These are phyloP conservation scores for Trileptium ribeirensis DNA, from an alignment of 2,888 invertebrate genomes.

Conservation along the genomic window DNA sequence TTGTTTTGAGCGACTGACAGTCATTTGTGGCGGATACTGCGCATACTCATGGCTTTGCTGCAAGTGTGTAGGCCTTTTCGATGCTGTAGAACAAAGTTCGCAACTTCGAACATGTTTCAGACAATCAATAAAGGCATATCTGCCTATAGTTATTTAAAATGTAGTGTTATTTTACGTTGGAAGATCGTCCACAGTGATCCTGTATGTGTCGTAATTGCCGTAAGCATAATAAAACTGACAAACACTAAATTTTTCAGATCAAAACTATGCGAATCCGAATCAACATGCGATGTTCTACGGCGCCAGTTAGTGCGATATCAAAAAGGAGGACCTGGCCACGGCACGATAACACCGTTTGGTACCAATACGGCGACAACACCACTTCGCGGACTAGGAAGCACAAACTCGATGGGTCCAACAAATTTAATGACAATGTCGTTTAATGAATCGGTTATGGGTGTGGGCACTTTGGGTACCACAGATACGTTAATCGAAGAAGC, in stretches of 20 bases:
- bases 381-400: background rate
- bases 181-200: no score
- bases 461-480: background rate
- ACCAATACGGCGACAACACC: background rate
- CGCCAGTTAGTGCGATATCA: conserved; percentile 45
- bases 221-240: no score
- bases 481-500: conserved; percentile 63
- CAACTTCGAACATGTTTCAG: no score
- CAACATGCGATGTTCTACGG: conserved; percentile 66
- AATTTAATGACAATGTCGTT: background rate
- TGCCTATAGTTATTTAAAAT: no score
- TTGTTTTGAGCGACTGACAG: no score
- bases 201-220: no score
- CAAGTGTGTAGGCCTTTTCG: no score
- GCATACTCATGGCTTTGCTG: no score
- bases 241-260: conserved; percentile 60
- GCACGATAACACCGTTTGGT: background rate
- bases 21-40: no score
- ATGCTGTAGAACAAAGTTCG: no score
- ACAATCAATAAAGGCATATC: no score
- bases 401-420: background rate
- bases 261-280: conserved; percentile 77
- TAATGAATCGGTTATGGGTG: background rate
- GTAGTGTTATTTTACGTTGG: no score
- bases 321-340: background rate